Evolutionary conservation across 2,797 vertebrate genomes (phyloP), one percentile per base, ranked within the genome.

Genomic region (Schizopygopsis malacanthus): DNA sequence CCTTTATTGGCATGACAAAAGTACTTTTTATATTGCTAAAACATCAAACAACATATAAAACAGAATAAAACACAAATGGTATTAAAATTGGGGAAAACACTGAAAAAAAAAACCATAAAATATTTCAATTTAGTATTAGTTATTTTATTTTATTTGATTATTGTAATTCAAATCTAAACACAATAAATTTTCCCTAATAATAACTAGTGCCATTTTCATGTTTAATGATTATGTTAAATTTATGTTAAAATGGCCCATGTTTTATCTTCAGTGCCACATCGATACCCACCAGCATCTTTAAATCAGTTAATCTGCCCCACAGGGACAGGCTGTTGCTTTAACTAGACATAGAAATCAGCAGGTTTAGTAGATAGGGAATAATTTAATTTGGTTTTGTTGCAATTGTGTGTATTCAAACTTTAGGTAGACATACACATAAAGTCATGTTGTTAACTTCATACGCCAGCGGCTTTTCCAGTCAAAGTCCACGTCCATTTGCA

Each of bases 401-500:
- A 45, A 78, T 70, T 33, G 41, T 1, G 6, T 41, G 11, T 13
- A 78, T 78, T 84, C 33, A 59, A 78, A 84, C 52, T 78, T 56
- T 10, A 54, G 54, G 45, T 16, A 88, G 83, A 85, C 92, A 90
- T 92, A 89, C 37, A 22, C 45, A 2, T 82, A 56, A 20, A 56
- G 50, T 16, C 3, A 90, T 93, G 93, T 93, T 94, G 90, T 91
- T 93, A 69, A 67, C 80, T 83, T 78, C 41, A 12, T 28, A 91
- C 90, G 91, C 92, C 92, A 91, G 85, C 6, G 20, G 87, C 75
- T 86, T 69, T 89, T 92, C 81, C 92, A 92, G 93, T 93, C 92
- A 92, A 90, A 90, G 92, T 92, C 91, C 90, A 90, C 89, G 91
- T 90, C 91, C 85, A 16, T 93, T 92, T 91, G 87, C 90, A 93